These are phyloP conservation scores for Crypturellus undulatus DNA, from an alignment of 2,113 vertebrate species.

Conservation along the genomic window DNA sequence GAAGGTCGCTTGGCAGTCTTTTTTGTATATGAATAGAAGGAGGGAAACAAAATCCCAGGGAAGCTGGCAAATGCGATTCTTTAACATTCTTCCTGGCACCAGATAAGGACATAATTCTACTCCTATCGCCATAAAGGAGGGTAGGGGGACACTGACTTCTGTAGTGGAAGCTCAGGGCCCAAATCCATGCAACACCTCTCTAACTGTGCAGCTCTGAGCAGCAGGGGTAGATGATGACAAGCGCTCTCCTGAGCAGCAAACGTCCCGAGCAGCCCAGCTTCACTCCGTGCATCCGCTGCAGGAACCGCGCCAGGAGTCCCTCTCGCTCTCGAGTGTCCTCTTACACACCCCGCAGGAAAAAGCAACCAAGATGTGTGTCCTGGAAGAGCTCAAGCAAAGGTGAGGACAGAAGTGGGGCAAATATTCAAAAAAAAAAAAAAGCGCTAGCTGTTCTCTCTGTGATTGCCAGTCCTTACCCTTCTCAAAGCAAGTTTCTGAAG, in stretches of 20 bases:
- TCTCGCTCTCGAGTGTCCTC: background rate
- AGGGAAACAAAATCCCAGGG: background rate
- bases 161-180: background rate
- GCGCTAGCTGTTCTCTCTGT: background rate
- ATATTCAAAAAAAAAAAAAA: background rate
- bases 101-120: background rate
- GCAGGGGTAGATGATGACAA: background rate
- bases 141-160: background rate
- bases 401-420: background rate
- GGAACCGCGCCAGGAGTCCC: background rate
- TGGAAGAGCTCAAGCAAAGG: background rate
- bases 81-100: background rate
- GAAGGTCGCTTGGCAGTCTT: background rate
- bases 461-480: background rate
- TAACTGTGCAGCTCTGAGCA: background rate
- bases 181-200: background rate
- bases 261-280: accelerated
- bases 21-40: background rate
- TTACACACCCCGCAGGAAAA: background rate
- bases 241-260: background rate
- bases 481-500: background rate
- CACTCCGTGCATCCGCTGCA: slow-evolving; percentile 9
- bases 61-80: background rate
- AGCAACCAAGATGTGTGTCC: background rate
- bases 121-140: accelerated